These are phyloP conservation scores for Agrilus mali DNA, from an alignment of 2,888 invertebrate species.

Conservation along the genomic window DNA sequence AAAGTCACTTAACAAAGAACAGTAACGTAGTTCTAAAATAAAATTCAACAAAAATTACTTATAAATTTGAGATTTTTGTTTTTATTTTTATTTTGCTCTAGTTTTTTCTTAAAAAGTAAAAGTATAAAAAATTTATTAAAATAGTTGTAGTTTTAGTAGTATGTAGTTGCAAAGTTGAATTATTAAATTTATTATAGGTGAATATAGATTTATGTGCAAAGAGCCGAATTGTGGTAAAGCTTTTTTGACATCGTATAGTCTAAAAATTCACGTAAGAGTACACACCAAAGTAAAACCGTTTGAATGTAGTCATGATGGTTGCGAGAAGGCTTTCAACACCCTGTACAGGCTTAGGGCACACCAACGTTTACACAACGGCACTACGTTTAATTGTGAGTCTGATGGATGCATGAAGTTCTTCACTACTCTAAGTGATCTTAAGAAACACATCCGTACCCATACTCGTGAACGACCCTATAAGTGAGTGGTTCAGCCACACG, in stretches of 20 bases:
- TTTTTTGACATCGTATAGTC: constrained; percentile 87
- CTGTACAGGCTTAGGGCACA: constrained; percentile 86
- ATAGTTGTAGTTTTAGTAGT: too few relatives aligned
- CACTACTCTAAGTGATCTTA: constrained; percentile 86
- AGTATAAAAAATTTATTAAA: too few relatives aligned
- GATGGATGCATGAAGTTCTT: constrained; percentile 80
- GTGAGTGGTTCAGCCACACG: constrained; percentile 37
- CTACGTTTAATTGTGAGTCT: constrained; percentile 84
- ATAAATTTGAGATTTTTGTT: too few relatives aligned
- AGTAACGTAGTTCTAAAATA: too few relatives aligned
- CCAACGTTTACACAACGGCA: constrained; percentile 83
- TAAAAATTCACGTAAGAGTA: constrained; percentile 87
- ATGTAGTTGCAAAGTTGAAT: too few relatives aligned
- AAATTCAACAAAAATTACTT: too few relatives aligned
- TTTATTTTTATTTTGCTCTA: too few relatives aligned
- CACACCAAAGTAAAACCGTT: constrained; percentile 91
- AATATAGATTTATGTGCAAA: constrained; percentile 85
- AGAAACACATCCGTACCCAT: constrained; percentile 87
- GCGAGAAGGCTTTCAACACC: constrained; percentile 90
- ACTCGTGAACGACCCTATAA: constrained; percentile 84
- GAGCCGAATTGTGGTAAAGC: constrained; percentile 82
- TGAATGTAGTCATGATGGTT: constrained; percentile 67
- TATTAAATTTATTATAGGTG: constrained; percentile 49
- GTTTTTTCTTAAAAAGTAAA: too few relatives aligned
- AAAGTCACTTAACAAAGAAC: too few relatives aligned